phyloP scores from a whole-genome alignment of 2,797 vertebrate species.

The Gouania willdenowi region DNA sequence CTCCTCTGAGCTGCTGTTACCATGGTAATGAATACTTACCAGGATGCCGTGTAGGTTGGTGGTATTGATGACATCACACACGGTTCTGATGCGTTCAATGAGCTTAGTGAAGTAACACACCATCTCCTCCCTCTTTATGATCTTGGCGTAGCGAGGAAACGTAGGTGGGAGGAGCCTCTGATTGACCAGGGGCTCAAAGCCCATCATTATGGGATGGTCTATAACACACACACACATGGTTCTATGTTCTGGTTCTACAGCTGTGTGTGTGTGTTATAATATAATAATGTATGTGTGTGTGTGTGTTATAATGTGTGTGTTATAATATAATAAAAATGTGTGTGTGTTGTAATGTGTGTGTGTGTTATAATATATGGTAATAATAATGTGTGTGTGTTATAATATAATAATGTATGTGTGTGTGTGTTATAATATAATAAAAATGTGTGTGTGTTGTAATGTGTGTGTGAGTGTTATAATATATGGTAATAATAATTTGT shows the following conservation, averaged over 20 bases:
- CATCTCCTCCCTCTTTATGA: slow-evolving; percentile 99
- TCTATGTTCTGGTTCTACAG: not conserved
- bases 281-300: too few species aligned
- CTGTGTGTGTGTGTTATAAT: too few species aligned
- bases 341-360: too few species aligned
- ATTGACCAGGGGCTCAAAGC: slow-evolving; percentile 97
- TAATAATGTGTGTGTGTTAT: too few species aligned
- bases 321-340: too few species aligned
- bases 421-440: too few species aligned
- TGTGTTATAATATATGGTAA: too few species aligned
- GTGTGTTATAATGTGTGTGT: too few species aligned
- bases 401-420: too few species aligned
- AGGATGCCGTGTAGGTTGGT: slow-evolving; percentile 95
- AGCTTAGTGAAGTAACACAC: slow-evolving; percentile 95
- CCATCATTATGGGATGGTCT: slow-evolving; percentile 99
- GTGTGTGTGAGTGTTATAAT: too few species aligned
- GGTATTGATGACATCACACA: slow-evolving; percentile 96
- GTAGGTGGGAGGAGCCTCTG: slow-evolving; percentile 96
- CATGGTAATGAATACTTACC: slow-evolving; percentile 69
- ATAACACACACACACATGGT: slow-evolving; percentile 13
- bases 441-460: not conserved
- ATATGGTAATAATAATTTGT: too few species aligned
- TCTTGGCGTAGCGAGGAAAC: slow-evolving; percentile 98
- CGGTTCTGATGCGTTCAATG: slow-evolving; percentile 94
- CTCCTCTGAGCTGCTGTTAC: slow-evolving; percentile 10